These are phyloP conservation scores for Pristionchus fissidentatus DNA, from an alignment of 2,888 invertebrate species.

Conservation along the genomic window DNA sequence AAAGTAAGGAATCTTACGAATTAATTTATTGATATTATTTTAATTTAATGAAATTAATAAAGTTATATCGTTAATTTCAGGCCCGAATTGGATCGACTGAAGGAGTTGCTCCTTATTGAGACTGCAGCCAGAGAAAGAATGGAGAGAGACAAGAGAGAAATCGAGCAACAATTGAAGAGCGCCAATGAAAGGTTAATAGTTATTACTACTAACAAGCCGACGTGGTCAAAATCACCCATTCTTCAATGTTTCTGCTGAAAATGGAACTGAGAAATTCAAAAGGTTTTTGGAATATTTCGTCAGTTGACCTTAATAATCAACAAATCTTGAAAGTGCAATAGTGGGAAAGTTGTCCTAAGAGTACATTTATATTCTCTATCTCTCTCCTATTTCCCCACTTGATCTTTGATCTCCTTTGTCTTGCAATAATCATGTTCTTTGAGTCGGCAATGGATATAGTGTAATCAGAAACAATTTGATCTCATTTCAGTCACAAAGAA, in stretches of 20 bases:
- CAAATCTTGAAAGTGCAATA: background rate
- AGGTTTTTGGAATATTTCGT: background rate
- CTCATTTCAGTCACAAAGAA: background rate
- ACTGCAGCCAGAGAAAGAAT: background rate
- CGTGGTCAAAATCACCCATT: no score
- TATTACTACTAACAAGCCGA: background rate
- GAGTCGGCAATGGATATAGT: no score
- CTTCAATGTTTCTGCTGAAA: no score
- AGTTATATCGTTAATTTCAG: background rate
- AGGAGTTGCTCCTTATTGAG: background rate
- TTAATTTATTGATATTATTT: background rate
- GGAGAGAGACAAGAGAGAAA: conserved; percentile 16
- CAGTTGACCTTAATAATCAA: background rate
- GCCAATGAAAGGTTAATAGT: background rate
- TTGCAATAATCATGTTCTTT: no score
- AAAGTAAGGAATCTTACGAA: background rate
- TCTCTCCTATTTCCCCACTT: no score
- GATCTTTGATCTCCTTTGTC: no score
- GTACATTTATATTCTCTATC: background rate
- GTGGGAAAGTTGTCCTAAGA: conserved; percentile 14
- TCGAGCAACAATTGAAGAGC: conserved; percentile 23
- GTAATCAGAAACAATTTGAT: background rate
- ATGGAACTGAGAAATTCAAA: no score
- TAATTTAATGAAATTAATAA: background rate
- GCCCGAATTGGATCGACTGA: conserved; percentile 13